Conservation (phyloP, 2,113 vertebrate species). For the Heptranchias perlo region DNA sequence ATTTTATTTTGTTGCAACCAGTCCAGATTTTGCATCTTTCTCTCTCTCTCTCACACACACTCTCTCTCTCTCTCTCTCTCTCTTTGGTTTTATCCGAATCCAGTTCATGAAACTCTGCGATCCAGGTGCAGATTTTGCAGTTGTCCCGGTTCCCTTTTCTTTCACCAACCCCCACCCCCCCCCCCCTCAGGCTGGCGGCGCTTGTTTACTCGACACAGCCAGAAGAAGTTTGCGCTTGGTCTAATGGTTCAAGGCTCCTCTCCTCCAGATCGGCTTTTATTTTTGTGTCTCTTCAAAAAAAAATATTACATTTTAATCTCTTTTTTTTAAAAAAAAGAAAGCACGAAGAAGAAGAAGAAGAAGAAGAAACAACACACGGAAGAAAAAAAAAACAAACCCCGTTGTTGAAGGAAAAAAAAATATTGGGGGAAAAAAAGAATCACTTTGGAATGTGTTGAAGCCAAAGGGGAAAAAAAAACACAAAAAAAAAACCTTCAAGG, state of each 20-base stretch:
- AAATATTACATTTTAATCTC: background rate
- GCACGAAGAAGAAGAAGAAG: no score
- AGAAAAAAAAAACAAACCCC: background rate
- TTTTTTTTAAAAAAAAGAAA: background rate
- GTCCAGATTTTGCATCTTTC: background rate
- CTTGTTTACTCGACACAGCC: constrained; percentile 33
- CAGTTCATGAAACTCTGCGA: background rate
- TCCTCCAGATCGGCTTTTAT: background rate
- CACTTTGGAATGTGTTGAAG: constrained; percentile 33
- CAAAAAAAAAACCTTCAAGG: background rate
- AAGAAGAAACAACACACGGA: background rate
- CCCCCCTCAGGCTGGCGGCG: background rate
- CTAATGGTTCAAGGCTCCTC: constrained; percentile 15
- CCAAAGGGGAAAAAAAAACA: background rate
- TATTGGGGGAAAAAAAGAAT: background rate
- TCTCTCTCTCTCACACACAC: background rate
- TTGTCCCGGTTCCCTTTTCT: background rate
- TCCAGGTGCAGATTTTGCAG: constrained; percentile 11
- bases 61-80: background rate
- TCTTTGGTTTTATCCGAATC: background rate
- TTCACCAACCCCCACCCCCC: background rate
- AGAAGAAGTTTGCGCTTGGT: constrained; percentile 33
- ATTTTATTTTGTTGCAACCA: background rate
- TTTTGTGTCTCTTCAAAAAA: background rate
- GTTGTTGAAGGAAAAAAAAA: background rate